phyloP scores from a whole-genome alignment of 2,888 invertebrate species.

The Alentia gelatinosa region DNA sequence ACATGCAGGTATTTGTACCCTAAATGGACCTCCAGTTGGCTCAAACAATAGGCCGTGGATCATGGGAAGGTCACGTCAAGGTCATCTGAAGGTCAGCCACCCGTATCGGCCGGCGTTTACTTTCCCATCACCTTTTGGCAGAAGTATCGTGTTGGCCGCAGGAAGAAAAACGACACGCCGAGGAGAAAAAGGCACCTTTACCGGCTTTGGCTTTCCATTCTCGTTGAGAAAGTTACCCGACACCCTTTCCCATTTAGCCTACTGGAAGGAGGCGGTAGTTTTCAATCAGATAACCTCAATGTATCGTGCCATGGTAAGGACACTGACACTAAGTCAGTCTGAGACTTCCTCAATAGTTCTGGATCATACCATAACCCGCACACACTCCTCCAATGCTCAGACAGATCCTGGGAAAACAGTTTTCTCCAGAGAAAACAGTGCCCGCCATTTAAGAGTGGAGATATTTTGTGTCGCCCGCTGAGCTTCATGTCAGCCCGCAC shows the following conservation, averaged over 20 bases:
- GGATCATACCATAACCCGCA: no score
- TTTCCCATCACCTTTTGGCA: constrained; percentile 11
- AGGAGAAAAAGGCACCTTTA: not conserved
- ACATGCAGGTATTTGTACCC: no score
- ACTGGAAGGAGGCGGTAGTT: no score
- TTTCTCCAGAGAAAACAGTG: not conserved
- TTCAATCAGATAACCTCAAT: no score
- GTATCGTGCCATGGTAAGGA: no score
- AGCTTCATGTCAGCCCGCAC: not conserved
- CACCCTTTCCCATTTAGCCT: not conserved
- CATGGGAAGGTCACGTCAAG: not conserved
- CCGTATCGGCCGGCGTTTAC: not conserved
- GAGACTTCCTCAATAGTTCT: no score
- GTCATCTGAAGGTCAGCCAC: not conserved
- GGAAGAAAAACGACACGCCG: no score
- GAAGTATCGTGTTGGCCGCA: not conserved
- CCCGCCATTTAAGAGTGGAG: no score
- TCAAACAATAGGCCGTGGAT: not conserved
- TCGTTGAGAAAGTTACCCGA: not conserved
- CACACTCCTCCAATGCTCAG: no score
- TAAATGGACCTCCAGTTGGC: no score
- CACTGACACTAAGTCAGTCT: no score
- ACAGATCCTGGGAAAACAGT: not conserved
- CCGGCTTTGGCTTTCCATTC: not conserved
- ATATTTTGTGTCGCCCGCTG: not conserved